Evolutionary conservation across 2,888 invertebrate species (phyloP).

Genomic region (Tenthredo notha): DNA sequence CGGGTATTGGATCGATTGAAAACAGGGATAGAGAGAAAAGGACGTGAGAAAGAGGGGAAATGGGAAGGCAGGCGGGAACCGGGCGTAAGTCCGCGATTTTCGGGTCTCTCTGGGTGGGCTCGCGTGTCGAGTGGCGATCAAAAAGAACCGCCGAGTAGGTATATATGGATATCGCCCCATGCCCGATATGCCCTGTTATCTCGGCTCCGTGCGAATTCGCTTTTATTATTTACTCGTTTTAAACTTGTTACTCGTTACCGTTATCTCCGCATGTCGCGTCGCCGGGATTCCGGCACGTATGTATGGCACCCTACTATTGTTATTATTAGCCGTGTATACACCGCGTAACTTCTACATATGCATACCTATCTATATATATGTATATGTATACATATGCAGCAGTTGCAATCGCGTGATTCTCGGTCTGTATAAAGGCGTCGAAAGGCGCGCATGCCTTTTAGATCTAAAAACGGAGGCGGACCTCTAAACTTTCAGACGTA

Average conservation of each 20-base stretch:
- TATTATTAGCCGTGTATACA: conserved; percentile 10
- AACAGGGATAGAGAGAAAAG: conserved; percentile 5
- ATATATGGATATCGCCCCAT: background rate
- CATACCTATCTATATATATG: too few species aligned
- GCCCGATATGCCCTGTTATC: conserved; percentile 4
- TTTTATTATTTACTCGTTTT: conserved; percentile 31
- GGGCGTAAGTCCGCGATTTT: conserved; percentile 45
- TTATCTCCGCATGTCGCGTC: conserved; percentile 42
- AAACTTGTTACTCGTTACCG: conserved; percentile 24
- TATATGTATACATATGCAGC: background rate
- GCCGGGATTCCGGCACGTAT: conserved; percentile 21
- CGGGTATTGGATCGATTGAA: conserved; percentile 62
- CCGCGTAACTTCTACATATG: too few species aligned
- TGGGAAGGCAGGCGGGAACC: conserved; percentile 13
- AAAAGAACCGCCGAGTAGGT: conserved; percentile 40
- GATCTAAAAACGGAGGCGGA: conserved; percentile 53
- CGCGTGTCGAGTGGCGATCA: conserved; percentile 43
- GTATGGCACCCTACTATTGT: conserved; percentile 10
- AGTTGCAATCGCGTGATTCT: background rate
- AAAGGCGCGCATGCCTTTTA: conserved; percentile 46
- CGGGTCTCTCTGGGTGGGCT: conserved; percentile 51
- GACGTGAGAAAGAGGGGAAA: conserved; percentile 8
- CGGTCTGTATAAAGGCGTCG: conserved; percentile 33
- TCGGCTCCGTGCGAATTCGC: conserved; percentile 29
- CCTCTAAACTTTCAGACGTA: conserved; percentile 50